Conservation (phyloP, 2,797 vertebrate genomes). For the Squalus acanthias region DNA sequence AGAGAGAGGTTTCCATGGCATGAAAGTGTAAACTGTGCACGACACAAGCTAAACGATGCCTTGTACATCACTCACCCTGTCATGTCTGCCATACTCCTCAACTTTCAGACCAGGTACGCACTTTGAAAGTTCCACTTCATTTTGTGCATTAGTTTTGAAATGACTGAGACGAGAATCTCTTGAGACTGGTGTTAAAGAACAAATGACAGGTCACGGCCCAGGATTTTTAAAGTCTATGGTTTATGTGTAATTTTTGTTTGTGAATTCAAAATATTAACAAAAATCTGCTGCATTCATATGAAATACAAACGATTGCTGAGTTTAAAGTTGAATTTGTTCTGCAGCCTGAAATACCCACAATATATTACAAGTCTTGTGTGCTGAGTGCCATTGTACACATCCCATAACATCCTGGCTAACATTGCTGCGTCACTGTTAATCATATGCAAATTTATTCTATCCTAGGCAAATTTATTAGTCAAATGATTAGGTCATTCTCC, state of each 20-base stretch:
- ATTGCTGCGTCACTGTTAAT: not conserved
- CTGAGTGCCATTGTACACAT: no score
- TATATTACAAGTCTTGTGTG: not conserved
- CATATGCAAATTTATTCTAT: not conserved
- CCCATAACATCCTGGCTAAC: not conserved
- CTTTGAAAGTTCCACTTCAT: not conserved
- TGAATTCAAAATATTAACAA: not conserved
- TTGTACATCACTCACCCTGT: constrained; percentile 47
- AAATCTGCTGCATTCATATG: no score
- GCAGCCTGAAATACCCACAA: not conserved
- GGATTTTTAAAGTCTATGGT: no score
- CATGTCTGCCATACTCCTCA: constrained; percentile 41
- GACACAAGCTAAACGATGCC: constrained; percentile 47
- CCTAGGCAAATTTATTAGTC: not conserved
- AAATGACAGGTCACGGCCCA: not conserved
- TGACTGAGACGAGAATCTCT: not conserved
- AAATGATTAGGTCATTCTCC: not conserved
- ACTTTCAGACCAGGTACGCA: constrained; percentile 49
- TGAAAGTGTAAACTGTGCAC: constrained; percentile 46
- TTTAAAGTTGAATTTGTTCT: not conserved
- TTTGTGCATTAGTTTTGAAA: not conserved
- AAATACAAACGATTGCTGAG: no score
- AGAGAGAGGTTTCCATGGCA: constrained; percentile 44
- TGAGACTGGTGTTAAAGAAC: not conserved
- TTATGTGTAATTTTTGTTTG: not conserved